phyloP scores from a whole-genome alignment of 2,113 vertebrate species.

The Thomomys bottae region DNA sequence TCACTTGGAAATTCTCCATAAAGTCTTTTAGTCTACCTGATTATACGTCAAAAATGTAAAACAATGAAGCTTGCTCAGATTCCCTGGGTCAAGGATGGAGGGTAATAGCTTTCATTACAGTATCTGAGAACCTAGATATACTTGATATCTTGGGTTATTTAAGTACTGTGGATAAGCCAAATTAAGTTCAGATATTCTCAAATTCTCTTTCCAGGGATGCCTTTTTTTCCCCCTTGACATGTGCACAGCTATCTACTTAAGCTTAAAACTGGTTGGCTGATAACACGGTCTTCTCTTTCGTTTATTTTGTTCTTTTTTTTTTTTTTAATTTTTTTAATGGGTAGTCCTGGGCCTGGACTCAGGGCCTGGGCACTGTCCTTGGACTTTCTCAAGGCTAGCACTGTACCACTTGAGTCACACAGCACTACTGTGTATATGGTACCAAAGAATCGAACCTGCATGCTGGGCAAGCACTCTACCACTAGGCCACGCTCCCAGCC shows the following conservation, averaged over 20 bases:
- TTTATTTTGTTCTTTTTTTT: conserved; percentile 39
- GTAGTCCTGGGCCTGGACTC: too few species aligned
- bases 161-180: background rate
- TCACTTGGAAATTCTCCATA: background rate
- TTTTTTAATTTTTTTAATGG: too few species aligned
- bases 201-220: background rate
- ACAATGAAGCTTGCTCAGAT: background rate
- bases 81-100: background rate
- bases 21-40: background rate
- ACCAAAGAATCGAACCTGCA: too few species aligned
- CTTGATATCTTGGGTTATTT: background rate
- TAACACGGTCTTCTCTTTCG: background rate
- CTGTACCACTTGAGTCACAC: too few species aligned
- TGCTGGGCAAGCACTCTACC: too few species aligned
- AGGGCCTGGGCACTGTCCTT: too few species aligned
- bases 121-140: background rate
- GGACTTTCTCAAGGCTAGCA: too few species aligned
- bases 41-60: background rate
- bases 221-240: background rate
- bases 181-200: background rate
- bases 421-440: too few species aligned
- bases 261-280: background rate
- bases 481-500: too few species aligned
- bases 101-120: background rate
- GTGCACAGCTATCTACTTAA: background rate